Conservation (phyloP, 2,888 invertebrate species). For the Unio delphinus region DNA sequence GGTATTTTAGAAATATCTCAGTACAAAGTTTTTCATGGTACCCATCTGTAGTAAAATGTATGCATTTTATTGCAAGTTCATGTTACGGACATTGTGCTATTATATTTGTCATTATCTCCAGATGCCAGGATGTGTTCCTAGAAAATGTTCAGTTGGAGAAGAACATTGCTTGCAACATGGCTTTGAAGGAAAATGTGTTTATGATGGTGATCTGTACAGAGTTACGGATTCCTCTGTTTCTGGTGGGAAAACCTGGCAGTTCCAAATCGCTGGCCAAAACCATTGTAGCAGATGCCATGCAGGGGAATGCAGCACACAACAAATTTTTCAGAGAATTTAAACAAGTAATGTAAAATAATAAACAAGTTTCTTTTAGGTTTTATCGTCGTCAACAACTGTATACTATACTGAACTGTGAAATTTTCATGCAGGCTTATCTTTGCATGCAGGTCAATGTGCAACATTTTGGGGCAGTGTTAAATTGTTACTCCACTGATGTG, state of each 20-base stretch:
- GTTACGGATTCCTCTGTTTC: slow-evolving; percentile 62
- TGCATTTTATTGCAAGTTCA: no score
- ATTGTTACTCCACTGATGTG: no score
- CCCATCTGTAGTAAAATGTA: no score
- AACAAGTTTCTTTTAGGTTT: no score
- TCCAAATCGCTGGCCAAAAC: slow-evolving; percentile 66
- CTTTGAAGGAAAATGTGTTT: slow-evolving; percentile 62
- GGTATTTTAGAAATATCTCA: no score
- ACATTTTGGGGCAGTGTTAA: no score
- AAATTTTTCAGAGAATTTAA: slow-evolving; percentile 52
- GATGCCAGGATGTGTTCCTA: slow-evolving; percentile 61
- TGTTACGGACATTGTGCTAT: no score
- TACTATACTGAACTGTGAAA: no score
- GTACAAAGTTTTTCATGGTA: no score
- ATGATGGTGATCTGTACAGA: slow-evolving; percentile 66
- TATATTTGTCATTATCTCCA: slow-evolving; percentile 12
- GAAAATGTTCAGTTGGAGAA: slow-evolving; percentile 45
- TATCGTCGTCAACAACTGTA: no score
- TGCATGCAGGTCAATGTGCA: no score
- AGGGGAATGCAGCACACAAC: slow-evolving; percentile 47
- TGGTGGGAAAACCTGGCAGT: slow-evolving; percentile 67
- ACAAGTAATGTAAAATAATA: slow-evolving; percentile 29
- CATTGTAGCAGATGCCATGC: slow-evolving; percentile 61
- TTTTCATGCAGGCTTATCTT: no score
- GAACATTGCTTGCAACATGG: slow-evolving; percentile 18